Percentiles rank a stretch among this genome's conserved stretches.
These are phyloP conservation scores for Ephialtes manifestator DNA, from an alignment of 2,888 invertebrate species.

Conservation along the genomic window DNA sequence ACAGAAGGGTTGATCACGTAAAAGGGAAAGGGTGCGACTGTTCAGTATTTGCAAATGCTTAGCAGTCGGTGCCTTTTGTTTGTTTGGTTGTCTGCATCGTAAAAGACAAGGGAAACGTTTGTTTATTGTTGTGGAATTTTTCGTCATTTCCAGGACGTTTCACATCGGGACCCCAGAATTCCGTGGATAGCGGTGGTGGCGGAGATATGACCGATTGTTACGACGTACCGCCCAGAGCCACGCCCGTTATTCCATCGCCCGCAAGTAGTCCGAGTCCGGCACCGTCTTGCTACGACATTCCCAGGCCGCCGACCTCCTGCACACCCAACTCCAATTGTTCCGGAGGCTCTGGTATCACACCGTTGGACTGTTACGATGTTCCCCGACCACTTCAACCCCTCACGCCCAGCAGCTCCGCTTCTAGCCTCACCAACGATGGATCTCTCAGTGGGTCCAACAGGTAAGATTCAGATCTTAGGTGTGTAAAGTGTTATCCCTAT, in stretches of 20 bases:
- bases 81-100: not conserved
- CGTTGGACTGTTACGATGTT: conserved; percentile 89
- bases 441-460: conserved; percentile 87
- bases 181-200: conserved; percentile 79
- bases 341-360: conserved; percentile 80
- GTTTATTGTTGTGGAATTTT: conserved; percentile 5
- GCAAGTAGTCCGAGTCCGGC: conserved; percentile 87
- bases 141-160: conserved; percentile 78
- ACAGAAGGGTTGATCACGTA: not conserved
- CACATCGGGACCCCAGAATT: conserved; percentile 77
- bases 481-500: no score
- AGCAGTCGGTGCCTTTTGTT: not conserved
- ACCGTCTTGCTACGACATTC: conserved; percentile 85
- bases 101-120: not conserved
- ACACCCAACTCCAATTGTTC: conserved; percentile 84
- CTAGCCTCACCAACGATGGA: conserved; percentile 89
- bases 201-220: conserved; percentile 86
- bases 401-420: conserved; percentile 90
- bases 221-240: conserved; percentile 89
- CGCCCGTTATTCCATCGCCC: conserved; percentile 88
- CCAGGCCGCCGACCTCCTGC: conserved; percentile 82
- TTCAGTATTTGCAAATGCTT: not conserved
- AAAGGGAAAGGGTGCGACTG: not conserved
- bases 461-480: conserved; percentile 78
- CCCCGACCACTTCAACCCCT: conserved; percentile 89